phyloP scores from a whole-genome alignment of 2,888 invertebrate species.

The Acrobasis repandana region DNA sequence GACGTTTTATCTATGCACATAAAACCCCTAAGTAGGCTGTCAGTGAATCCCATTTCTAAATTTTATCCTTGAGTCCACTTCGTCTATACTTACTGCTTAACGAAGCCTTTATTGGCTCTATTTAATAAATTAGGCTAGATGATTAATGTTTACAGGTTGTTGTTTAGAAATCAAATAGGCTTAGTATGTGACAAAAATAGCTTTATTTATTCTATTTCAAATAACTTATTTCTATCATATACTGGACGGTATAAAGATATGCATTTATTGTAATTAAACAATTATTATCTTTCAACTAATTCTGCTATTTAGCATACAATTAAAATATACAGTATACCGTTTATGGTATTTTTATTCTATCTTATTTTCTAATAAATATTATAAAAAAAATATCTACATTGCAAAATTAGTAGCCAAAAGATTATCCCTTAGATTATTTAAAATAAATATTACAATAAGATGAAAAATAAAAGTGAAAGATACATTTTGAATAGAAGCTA shows the following conservation, averaged over 20 bases:
- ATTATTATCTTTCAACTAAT: too few species aligned
- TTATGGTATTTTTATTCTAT: not conserved
- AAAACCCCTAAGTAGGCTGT: too few species aligned
- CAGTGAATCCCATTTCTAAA: too few species aligned
- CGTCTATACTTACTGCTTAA: too few species aligned
- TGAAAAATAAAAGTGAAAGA: not conserved
- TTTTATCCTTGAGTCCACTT: too few species aligned
- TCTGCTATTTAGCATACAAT: too few species aligned
- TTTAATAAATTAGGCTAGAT: too few species aligned
- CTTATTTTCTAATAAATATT: not conserved
- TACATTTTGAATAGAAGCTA: not conserved
- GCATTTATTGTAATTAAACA: slow-evolving; percentile 3
- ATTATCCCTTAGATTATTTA: not conserved
- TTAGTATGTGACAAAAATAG: slow-evolving; percentile 19
- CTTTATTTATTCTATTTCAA: slow-evolving; percentile 21
- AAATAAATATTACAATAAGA: not conserved
- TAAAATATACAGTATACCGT: not conserved
- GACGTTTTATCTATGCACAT: too few species aligned
- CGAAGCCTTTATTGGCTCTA: too few species aligned
- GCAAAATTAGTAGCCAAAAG: not conserved
- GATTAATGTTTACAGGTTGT: too few species aligned
- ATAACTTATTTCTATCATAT: slow-evolving; percentile 19
- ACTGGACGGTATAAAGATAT: slow-evolving; percentile 23
- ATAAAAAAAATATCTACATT: not conserved
- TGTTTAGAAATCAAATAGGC: not conserved